Conservation (phyloP, 2,888 invertebrate species). For the Onthophagus sagittarius region DNA sequence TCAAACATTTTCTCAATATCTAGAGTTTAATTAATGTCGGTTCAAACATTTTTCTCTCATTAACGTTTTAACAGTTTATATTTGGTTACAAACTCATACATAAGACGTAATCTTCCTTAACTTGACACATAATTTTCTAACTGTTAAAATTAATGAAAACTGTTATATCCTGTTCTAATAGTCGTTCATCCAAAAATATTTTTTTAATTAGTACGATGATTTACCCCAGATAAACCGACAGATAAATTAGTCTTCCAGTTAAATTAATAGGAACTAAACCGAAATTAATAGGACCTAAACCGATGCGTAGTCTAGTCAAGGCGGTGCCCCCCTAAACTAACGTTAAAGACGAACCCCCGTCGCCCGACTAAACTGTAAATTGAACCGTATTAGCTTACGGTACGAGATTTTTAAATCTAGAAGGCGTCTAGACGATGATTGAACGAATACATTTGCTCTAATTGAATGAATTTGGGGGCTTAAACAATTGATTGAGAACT, state of each 20-base stretch:
- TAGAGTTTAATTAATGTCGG: too few relatives aligned
- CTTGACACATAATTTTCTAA: not conserved
- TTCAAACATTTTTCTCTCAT: too few relatives aligned
- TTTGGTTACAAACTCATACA: too few relatives aligned
- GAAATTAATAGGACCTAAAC: too few relatives aligned
- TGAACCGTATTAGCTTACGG: not conserved
- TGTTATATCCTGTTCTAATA: not conserved
- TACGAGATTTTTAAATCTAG: not conserved
- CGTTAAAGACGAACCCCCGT: not conserved
- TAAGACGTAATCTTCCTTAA: too few relatives aligned
- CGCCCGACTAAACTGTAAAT: not conserved
- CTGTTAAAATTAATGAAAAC: not conserved
- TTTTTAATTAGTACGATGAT: not conserved
- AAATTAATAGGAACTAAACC: not conserved
- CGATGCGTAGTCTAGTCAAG: not conserved
- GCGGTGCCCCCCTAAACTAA: not conserved
- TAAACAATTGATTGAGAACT: not conserved
- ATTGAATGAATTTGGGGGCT: too few relatives aligned
- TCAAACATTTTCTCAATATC: too few relatives aligned
- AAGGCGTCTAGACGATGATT: not conserved
- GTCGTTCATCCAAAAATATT: not conserved
- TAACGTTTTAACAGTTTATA: too few relatives aligned
- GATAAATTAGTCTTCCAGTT: not conserved
- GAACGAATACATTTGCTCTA: not conserved
- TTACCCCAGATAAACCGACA: not conserved